Conservation (phyloP, 1,140 invertebrate genomes). For the Varroa destructor region DNA sequence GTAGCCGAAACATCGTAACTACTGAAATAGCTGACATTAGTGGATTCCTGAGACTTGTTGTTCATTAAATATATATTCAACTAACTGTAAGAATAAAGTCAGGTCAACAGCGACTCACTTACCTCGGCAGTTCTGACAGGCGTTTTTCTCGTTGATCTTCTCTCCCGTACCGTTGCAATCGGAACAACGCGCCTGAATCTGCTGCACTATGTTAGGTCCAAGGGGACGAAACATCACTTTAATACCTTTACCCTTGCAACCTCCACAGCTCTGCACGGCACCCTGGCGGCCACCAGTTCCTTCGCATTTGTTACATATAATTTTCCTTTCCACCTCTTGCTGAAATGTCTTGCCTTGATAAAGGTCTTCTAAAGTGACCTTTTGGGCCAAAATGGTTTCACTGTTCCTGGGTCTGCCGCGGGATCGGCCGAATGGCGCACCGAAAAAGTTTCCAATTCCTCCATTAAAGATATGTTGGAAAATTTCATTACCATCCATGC, state of each 20-base stretch:
- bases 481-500: conserved; percentile 45
- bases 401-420: conserved; percentile 45
- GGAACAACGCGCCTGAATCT: conserved; percentile 42
- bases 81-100: no score
- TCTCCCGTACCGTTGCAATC: conserved; percentile 52
- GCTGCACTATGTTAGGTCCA: conserved; percentile 44
- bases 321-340: conserved; percentile 42
- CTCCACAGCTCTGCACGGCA: conserved; percentile 36
- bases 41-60: no score
- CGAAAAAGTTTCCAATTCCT: conserved; percentile 44
- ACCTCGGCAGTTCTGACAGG: conserved; percentile 58
- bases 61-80: no score
- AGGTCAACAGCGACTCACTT: conserved; percentile 29
- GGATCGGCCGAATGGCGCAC: conserved; percentile 41
- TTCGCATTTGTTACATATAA: conserved; percentile 41
- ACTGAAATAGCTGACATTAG: no score
- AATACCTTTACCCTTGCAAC: conserved; percentile 41
- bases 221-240: conserved; percentile 41
- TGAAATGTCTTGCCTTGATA: conserved; percentile 44
- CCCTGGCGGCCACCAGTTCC: conserved; percentile 41
- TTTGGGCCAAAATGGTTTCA: conserved; percentile 39
- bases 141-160: conserved; percentile 60
- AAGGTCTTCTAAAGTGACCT: conserved; percentile 43
- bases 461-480: conserved; percentile 53
- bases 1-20: no score